Evolutionary conservation across 2,797 vertebrate species (phyloP).

Genomic region (Phataginus tetradactyla): DNA sequence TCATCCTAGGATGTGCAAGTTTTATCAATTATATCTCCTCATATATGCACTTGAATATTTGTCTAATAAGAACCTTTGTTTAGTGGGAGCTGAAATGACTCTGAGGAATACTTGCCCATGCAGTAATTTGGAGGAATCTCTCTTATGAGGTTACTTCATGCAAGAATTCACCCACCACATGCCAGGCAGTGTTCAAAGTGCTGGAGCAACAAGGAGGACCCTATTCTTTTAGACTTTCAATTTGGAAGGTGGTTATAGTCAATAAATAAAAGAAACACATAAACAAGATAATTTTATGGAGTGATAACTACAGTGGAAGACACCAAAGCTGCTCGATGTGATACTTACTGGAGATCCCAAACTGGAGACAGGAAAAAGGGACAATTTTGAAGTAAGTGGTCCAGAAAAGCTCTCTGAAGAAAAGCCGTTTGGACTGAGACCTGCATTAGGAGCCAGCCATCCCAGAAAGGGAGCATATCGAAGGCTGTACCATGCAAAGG

Average conservation of each 20-base stretch:
- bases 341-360: neutral
- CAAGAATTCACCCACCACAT: neutral
- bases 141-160: neutral
- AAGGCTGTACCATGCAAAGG: neutral
- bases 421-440: neutral
- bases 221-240: neutral
- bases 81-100: neutral
- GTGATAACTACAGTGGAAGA: neutral
- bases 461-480: neutral
- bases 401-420: neutral
- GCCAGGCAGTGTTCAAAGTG: neutral
- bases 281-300: neutral
- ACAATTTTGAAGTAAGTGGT: neutral
- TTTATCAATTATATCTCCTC: neutral
- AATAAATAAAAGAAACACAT: neutral
- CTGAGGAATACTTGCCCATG: neutral
- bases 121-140: neutral
- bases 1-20: neutral
- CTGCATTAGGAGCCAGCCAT: neutral
- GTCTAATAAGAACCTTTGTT: neutral
- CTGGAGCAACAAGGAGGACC: neutral
- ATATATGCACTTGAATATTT: neutral
- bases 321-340: neutral
- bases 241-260: neutral
- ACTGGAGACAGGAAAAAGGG: neutral